Conservation (phyloP, 2,888 invertebrate species). For the Conchocele bisecta region DNA sequence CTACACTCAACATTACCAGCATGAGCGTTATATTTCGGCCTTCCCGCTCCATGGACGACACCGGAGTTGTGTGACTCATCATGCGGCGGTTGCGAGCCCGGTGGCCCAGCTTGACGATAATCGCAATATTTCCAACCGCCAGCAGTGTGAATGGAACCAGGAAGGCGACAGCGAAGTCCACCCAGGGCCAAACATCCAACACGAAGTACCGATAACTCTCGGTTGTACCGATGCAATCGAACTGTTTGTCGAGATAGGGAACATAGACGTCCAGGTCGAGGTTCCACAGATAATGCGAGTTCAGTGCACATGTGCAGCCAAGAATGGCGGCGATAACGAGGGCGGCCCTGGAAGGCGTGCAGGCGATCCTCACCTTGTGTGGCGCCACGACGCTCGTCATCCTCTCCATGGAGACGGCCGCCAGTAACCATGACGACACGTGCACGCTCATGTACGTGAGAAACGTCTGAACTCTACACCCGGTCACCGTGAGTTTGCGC, state of each 20-base stretch:
- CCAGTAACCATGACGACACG: constrained; percentile 74
- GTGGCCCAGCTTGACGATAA: constrained; percentile 45
- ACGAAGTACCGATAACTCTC: constrained; percentile 42
- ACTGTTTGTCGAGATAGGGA: neutral
- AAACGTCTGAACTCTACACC: constrained; percentile 64
- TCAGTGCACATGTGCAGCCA: constrained; percentile 38
- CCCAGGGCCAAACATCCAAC: constrained; percentile 62
- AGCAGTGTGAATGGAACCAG: constrained; percentile 65
- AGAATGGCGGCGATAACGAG: constrained; percentile 41
- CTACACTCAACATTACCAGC: constrained; percentile 55
- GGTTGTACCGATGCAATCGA: constrained; percentile 4
- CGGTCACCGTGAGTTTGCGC: constrained; percentile 35
- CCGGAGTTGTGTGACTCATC: constrained; percentile 2
- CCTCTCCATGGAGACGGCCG: constrained; percentile 73
- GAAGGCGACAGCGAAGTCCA: constrained; percentile 65
- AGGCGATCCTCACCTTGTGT: constrained; percentile 64
- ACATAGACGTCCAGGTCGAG: neutral
- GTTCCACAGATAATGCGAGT: constrained; percentile 54
- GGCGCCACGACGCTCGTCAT: constrained; percentile 69
- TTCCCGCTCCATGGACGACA: neutral
- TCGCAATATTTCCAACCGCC: constrained; percentile 64
- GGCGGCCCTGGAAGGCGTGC: constrained; percentile 53
- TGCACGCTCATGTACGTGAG: constrained; percentile 68
- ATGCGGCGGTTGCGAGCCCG: neutral
- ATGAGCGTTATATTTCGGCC: constrained; percentile 36